Percentiles rank a stretch among this genome's conserved stretches.
Conservation (phyloP, 2,113 vertebrate species). For the Martes martes region DNA sequence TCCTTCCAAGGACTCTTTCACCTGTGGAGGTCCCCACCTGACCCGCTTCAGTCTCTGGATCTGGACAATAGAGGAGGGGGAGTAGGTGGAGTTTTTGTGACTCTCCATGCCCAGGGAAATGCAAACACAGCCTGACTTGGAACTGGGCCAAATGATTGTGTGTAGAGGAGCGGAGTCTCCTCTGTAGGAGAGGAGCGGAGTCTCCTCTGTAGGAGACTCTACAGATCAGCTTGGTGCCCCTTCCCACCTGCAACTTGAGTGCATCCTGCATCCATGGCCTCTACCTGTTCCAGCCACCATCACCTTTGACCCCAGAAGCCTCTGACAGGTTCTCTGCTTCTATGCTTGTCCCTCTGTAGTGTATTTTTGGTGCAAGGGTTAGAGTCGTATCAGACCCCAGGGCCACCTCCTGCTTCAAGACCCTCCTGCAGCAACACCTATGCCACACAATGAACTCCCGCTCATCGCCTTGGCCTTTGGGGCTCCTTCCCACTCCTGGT, state of each 20-base stretch:
- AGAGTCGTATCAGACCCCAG: neutral
- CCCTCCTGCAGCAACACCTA: accelerated
- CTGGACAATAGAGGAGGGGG: neutral
- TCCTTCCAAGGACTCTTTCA: neutral
- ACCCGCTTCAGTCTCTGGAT: neutral
- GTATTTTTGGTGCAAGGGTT: neutral
- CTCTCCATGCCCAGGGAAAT: neutral
- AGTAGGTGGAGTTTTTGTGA: accelerated
- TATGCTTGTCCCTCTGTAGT: neutral
- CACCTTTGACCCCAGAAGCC: accelerated
- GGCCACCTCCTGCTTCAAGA: neutral
- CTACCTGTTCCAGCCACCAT: neutral
- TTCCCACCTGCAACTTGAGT: neutral
- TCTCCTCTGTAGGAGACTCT: neutral
- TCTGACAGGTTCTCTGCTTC: neutral
- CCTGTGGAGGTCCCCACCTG: too few species aligned
- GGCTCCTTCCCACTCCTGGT: neutral
- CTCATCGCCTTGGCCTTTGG: neutral
- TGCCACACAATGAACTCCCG: neutral
- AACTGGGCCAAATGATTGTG: neutral
- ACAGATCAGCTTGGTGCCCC: neutral
- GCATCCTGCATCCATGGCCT: neutral
- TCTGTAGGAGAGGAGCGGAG: neutral
- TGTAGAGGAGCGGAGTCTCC: neutral
- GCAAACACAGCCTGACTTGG: neutral